These are phyloP conservation scores for Drosophila virilis DNA, from an alignment of 1,140 invertebrate genomes.

Conservation along the genomic window DNA sequence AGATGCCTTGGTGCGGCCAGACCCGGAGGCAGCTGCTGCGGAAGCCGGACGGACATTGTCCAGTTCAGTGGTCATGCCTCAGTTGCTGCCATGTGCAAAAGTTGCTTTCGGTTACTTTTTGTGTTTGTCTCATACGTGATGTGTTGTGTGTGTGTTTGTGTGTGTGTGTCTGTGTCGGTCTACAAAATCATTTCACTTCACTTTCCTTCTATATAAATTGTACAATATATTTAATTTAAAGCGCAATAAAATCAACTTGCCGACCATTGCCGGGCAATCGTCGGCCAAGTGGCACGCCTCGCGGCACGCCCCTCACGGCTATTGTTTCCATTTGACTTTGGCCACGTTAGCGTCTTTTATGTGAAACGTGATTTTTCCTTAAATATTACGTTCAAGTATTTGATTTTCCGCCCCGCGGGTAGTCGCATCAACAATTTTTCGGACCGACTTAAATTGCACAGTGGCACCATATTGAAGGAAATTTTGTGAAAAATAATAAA, in stretches of 20 bases:
- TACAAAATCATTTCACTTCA: conserved; percentile 67
- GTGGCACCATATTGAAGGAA: neutral
- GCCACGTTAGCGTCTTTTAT: conserved; percentile 77
- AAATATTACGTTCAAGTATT: conserved; percentile 61
- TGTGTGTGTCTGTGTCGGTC: conserved; percentile 31
- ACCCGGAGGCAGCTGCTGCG: conserved; percentile 33
- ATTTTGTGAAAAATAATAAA: neutral
- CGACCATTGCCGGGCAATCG: conserved; percentile 41
- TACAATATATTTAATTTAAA: conserved; percentile 78
- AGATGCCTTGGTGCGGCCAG: conserved; percentile 23
- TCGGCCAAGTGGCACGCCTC: conserved; percentile 32
- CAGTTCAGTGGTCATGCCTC: conserved; percentile 71
- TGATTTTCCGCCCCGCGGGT: conserved; percentile 20
- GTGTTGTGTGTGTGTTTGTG: conserved; percentile 13
- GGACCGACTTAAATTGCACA: conserved; percentile 22
- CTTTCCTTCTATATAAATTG: conserved; percentile 73
- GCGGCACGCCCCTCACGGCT: conserved; percentile 11
- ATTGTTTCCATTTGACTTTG: conserved; percentile 67
- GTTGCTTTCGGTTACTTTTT: conserved; percentile 12
- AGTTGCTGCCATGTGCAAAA: conserved; percentile 42
- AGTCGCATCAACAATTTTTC: conserved; percentile 38
- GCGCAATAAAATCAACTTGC: conserved; percentile 78
- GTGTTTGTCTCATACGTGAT: neutral
- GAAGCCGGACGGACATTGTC: conserved; percentile 46
- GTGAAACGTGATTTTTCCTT: conserved; percentile 76